Evolutionary conservation across 1,140 invertebrate genomes (phyloP).

Genomic region (Meteorus sp.): DNA sequence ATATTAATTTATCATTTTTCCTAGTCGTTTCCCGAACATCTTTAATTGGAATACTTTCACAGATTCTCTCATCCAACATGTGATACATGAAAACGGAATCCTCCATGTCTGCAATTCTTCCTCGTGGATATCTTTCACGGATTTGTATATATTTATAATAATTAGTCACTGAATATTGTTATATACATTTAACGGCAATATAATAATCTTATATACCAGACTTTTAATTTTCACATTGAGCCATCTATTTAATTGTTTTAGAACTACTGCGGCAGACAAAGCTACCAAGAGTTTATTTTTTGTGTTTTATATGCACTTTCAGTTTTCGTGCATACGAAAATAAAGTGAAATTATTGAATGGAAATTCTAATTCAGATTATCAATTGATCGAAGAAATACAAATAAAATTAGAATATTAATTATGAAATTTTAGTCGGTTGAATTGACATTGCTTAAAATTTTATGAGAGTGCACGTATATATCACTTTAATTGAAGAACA

Average conservation of each 20-base stretch:
- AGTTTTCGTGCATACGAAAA: too few species aligned
- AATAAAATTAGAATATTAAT: too few species aligned
- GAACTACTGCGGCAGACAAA: conserved; percentile 32
- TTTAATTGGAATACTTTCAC: too few species aligned
- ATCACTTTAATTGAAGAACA: too few species aligned
- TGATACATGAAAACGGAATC: conserved; percentile 9
- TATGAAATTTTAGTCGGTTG: too few species aligned
- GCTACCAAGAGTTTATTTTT: conserved; percentile 19
- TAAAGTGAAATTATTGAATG: too few species aligned
- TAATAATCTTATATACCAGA: conserved; percentile 40
- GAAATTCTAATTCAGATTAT: too few species aligned
- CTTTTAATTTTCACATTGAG: conserved; percentile 49
- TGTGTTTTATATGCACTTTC: conserved; percentile 13
- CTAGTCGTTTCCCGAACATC: not conserved
- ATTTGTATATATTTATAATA: conserved; percentile 27
- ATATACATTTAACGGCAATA: conserved; percentile 27
- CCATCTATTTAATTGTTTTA: conserved; percentile 37
- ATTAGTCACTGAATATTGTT: conserved; percentile 16
- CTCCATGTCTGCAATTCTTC: not conserved
- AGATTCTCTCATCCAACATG: not conserved
- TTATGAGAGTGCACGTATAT: too few species aligned
- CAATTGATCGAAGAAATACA: too few species aligned
- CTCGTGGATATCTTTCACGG: conserved; percentile 18
- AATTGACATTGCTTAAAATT: too few species aligned
- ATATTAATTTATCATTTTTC: too few species aligned